Percentiles rank a stretch among this genome's conserved stretches.
phyloP scores from a whole-genome alignment of 2,888 invertebrate species.

The Chrysopilus asiliformis region DNA sequence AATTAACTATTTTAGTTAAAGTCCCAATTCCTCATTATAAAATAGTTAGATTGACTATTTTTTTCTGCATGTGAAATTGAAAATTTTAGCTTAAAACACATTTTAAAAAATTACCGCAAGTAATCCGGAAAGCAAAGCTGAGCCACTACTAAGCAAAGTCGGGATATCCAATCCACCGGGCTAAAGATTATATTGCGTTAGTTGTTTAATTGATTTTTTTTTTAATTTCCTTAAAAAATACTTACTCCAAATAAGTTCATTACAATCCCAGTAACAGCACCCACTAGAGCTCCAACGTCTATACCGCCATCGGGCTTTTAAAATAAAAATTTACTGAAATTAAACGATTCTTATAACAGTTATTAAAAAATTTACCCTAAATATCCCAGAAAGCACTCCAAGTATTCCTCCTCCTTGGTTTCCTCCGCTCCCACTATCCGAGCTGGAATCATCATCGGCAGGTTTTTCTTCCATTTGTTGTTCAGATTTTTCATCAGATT shows the following conservation, averaged over 20 bases:
- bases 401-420: conserved; percentile 27
- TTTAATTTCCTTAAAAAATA: conserved; percentile 2
- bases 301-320: conserved; percentile 35
- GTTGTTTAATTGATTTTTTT: not conserved
- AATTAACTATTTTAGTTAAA: no score
- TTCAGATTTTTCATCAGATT: no score
- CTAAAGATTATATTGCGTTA: conserved; percentile 15
- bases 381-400: conserved; percentile 31
- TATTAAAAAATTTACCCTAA: conserved; percentile 27
- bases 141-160: conserved; percentile 26
- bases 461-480: conserved; percentile 10
- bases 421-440: not conserved
- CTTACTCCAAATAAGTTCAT: conserved; percentile 33
- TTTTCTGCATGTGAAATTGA: no score
- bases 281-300: conserved; percentile 34
- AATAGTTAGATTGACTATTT: no score
- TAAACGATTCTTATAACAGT: not conserved
- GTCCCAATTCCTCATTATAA: no score
- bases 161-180: conserved; percentile 33
- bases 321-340: not conserved
- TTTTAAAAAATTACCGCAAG: conserved; percentile 22
- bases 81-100: not conserved
- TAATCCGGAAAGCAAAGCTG: conserved; percentile 30
- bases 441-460: not conserved
- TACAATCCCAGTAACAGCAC: conserved; percentile 31